Evolutionary conservation across 1,140 invertebrate genomes (phyloP).

Genomic region (Lysiphlebus fabarum): DNA sequence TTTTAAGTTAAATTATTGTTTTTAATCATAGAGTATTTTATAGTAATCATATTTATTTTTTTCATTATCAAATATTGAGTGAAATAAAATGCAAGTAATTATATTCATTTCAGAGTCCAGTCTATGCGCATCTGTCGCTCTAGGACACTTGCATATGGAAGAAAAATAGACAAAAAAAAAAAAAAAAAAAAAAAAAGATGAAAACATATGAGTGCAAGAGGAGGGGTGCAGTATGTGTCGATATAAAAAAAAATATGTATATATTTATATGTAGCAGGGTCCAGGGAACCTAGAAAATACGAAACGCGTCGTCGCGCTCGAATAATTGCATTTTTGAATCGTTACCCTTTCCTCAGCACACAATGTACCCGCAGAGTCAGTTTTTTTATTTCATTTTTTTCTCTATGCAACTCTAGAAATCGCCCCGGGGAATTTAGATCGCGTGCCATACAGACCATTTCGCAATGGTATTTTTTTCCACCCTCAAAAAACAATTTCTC

Average conservation of each 20-base stretch:
- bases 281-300: conserved; percentile 8
- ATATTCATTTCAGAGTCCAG: too few species aligned
- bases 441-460: conserved; percentile 30
- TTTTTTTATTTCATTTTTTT: conserved; percentile 20
- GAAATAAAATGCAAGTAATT: too few species aligned
- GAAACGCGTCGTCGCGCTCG: conserved; percentile 27
- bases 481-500: not conserved
- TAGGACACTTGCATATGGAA: too few species aligned
- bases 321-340: conserved; percentile 41
- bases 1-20: too few species aligned
- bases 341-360: conserved; percentile 16
- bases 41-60: too few species aligned
- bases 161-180: too few species aligned
- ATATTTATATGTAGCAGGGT: conserved; percentile 3
- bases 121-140: too few species aligned
- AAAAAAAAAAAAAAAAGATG: too few species aligned
- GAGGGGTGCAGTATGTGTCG: too few species aligned
- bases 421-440: conserved; percentile 23
- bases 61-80: too few species aligned
- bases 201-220: too few species aligned
- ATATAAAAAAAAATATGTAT: conserved; percentile 3
- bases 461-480: conserved; percentile 21
- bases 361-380: conserved; percentile 18
- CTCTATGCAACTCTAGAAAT: conserved; percentile 17
- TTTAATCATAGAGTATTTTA: too few species aligned